Evolutionary conservation across 2,113 vertebrate species (phyloP).

Genomic region (Zosterops japonicus): DNA sequence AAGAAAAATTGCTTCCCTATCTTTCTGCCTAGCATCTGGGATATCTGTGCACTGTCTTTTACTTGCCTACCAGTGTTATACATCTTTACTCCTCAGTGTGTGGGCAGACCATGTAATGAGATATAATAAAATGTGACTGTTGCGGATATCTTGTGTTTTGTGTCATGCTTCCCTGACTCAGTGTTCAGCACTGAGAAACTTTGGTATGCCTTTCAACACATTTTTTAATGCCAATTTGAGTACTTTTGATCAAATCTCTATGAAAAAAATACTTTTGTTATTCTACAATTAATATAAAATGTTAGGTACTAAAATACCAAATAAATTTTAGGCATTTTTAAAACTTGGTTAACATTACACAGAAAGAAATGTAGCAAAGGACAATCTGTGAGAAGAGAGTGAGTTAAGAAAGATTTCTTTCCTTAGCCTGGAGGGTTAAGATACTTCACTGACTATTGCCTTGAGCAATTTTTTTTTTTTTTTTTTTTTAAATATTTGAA

Average conservation of each 20-base stretch:
- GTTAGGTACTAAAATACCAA: background rate
- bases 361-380: background rate
- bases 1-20: background rate
- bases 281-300: background rate
- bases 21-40: background rate
- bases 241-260: background rate
- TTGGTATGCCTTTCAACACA: background rate
- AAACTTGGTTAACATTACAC: background rate
- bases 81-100: background rate
- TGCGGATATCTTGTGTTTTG: background rate
- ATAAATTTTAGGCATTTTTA: background rate
- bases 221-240: background rate
- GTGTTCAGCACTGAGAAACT: background rate
- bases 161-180: background rate
- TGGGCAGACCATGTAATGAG: background rate
- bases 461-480: background rate
- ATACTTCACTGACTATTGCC: background rate
- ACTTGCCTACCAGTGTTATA: background rate
- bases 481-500: background rate
- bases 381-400: background rate
- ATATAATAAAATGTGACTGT: background rate
- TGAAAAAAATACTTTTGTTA: background rate
- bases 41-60: background rate
- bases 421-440: background rate
- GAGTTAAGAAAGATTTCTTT: background rate